Percentiles rank a stretch among this genome's conserved stretches.
Conservation (phyloP, 2,888 invertebrate species). For the Eilema depressum region DNA sequence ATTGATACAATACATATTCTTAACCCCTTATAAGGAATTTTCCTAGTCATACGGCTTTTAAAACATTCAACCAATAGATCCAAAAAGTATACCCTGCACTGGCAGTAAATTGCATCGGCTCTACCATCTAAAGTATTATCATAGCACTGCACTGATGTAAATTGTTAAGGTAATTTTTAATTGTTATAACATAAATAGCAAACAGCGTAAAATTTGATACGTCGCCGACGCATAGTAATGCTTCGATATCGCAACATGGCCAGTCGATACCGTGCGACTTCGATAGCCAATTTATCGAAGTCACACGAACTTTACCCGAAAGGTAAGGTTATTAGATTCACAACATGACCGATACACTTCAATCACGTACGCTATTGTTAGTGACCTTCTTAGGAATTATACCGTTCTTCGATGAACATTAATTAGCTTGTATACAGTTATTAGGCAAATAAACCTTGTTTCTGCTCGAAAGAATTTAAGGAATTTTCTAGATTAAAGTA, state of each 20-base stretch:
- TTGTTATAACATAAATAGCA: not conserved
- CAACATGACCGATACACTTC: slow-evolving; percentile 19
- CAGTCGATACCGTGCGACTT: not conserved
- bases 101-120: not conserved
- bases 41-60: no score
- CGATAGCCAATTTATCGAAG: not conserved
- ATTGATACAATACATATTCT: no score
- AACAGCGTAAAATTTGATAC: slow-evolving; percentile 2
- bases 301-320: slow-evolving; percentile 15
- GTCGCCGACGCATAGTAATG: not conserved
- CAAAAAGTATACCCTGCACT: not conserved
- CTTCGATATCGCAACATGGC: not conserved
- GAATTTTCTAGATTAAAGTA: not conserved
- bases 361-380: slow-evolving; percentile 47
- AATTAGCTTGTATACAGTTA: slow-evolving; percentile 27
- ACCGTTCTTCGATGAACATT: slow-evolving; percentile 29
- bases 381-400: slow-evolving; percentile 59
- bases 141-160: not conserved
- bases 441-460: slow-evolving; percentile 31
- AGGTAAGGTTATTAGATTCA: slow-evolving; percentile 39
- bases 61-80: no score
- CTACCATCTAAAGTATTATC: not conserved
- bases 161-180: not conserved
- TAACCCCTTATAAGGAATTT: no score
- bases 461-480: not conserved